Conservation (phyloP, 2,797 vertebrate genomes). For the Microchirus variegatus region DNA sequence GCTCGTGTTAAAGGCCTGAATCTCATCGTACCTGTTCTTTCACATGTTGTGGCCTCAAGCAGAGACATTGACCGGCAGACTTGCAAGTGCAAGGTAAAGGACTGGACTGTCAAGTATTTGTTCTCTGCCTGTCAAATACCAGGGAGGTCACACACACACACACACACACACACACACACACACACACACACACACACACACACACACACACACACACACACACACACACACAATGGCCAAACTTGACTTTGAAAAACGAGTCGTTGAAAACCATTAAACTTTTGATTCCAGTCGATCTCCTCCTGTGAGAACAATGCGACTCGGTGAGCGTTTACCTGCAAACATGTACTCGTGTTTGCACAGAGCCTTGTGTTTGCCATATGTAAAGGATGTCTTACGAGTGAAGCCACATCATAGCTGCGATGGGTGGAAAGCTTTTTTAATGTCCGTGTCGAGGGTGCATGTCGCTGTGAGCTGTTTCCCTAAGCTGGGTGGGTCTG, state of each 20-base stretch:
- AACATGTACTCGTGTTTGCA: constrained; percentile 36
- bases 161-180: too few relatives aligned
- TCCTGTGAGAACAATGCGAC: constrained; percentile 20
- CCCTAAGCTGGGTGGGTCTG: constrained; percentile 56
- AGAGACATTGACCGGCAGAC: constrained; percentile 48
- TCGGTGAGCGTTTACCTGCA: constrained; percentile 15
- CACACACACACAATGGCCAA: not conserved
- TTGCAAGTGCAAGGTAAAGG: constrained; percentile 27
- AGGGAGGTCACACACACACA: constrained; percentile 1
- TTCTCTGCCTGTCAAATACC: constrained; percentile 6
- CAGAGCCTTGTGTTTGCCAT: constrained; percentile 37
- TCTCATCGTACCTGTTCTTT: constrained; percentile 66
- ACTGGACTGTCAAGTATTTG: constrained; percentile 24
- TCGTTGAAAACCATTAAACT: not conserved
- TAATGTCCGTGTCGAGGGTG: constrained; percentile 36
- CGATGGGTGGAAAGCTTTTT: constrained; percentile 25
- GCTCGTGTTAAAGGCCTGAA: constrained; percentile 52
- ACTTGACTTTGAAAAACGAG: constrained; percentile 6
- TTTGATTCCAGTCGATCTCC: not conserved
- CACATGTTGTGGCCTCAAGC: constrained; percentile 50
- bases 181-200: too few relatives aligned
- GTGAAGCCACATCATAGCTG: constrained; percentile 4
- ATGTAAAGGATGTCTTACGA: constrained; percentile 33
- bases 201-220: too few relatives aligned
- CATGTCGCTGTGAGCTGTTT: constrained; percentile 56